Evolutionary conservation across 2,113 vertebrate species (phyloP).

Genomic region (Pseudorasbora parva): DNA sequence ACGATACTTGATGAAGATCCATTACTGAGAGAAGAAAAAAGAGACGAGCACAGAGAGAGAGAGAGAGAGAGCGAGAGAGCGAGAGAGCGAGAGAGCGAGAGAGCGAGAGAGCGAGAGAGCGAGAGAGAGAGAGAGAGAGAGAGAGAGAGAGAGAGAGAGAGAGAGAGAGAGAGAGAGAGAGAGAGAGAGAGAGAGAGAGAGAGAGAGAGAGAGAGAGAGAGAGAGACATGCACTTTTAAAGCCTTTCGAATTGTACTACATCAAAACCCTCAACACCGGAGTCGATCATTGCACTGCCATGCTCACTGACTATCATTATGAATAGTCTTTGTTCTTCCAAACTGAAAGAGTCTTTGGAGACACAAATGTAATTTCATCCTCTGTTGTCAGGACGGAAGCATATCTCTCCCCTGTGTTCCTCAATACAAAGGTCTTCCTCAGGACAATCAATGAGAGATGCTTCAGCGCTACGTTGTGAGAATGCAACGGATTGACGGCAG

Average conservation of each 20-base stretch:
- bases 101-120: no score
- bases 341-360: slow-evolving; percentile 33
- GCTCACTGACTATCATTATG: slow-evolving; percentile 43
- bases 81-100: no score
- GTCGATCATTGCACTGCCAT: slow-evolving; percentile 27
- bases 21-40: slow-evolving; percentile 30
- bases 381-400: slow-evolving; percentile 32
- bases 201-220: neutral
- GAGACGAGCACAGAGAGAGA: neutral
- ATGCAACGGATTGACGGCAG: slow-evolving; percentile 2
- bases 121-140: neutral
- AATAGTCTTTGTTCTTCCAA: slow-evolving; percentile 51
- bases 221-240: slow-evolving; percentile 31
- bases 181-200: neutral
- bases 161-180: slow-evolving; percentile 9
- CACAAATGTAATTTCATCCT: slow-evolving; percentile 48
- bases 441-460: slow-evolving; percentile 34
- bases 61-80: neutral
- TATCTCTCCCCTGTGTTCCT: slow-evolving; percentile 37
- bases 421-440: slow-evolving; percentile 23
- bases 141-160: neutral
- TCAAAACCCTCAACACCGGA: slow-evolving; percentile 35
- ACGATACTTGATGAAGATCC: slow-evolving; percentile 1
- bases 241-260: slow-evolving; percentile 36
- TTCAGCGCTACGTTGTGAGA: neutral